Evolutionary conservation across 2,797 vertebrate species (phyloP).

Genomic region (Macropodus opercularis): DNA sequence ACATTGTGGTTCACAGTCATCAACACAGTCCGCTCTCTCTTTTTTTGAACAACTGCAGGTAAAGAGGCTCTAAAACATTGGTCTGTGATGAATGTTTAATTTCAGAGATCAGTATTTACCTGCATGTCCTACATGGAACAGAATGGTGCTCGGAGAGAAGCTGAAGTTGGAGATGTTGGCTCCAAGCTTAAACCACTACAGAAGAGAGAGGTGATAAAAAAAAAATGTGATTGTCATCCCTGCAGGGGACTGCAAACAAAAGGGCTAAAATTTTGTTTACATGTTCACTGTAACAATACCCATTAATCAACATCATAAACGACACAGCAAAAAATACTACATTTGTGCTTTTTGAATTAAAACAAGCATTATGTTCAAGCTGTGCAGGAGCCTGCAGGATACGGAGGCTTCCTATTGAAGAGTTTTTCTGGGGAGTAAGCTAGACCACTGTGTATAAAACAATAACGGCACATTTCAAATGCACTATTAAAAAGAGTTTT

Average conservation of each 20-base stretch:
- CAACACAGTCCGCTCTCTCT: conserved; percentile 1
- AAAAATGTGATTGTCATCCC: conserved; percentile 47
- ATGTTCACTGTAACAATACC: no score
- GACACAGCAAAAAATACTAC: no score
- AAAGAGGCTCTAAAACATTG: conserved; percentile 12
- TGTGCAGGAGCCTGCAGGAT: no score
- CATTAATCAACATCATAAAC: no score
- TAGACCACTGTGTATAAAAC: no score
- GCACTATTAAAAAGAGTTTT: no score
- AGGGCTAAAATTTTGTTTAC: conserved; percentile 53
- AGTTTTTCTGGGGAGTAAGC: no score
- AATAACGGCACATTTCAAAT: no score
- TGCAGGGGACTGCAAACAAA: conserved; percentile 54
- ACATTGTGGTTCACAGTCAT: not conserved
- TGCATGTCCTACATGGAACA: conserved; percentile 96
- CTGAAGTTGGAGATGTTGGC: conserved; percentile 97
- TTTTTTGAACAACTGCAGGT: conserved; percentile 7
- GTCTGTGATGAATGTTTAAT: conserved; percentile 3
- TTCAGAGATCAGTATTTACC: conserved; percentile 78
- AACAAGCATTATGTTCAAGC: no score
- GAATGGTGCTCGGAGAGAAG: conserved; percentile 93
- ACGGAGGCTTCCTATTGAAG: no score
- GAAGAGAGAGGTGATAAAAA: conserved; percentile 49
- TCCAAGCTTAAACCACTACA: conserved; percentile 96
- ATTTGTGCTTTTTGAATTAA: no score